Base-by-base conservation (phyloP, 2,113 vertebrate species). In the Nycticryphes semicollaris region DNA sequence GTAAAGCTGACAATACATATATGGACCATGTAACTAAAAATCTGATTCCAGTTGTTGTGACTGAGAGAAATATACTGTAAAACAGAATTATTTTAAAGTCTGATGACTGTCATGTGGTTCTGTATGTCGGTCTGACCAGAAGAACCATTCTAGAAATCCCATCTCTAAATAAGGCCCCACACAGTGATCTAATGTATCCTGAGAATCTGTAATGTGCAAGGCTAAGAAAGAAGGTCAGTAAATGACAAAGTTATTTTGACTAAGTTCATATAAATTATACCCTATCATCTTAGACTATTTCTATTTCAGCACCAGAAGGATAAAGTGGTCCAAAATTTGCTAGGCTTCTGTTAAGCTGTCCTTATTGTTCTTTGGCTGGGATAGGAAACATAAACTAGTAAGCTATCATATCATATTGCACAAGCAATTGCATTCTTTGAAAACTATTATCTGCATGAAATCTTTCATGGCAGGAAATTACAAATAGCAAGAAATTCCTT, bases 401-500 rank as follows among this genome's bases (percentile, higher is more conserved):
- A 86, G 22, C 78, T 89, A 94, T 92, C 12, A 1, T 87, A 45
- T 92, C 69, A 86, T 91, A 89, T 72, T 93, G 80, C 4, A 8
- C 93, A 95, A 97, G 84, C 31, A 70, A 88, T 88, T 73, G 43
- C 66, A 85, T 94, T 78, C 77, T 97, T 93, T 97, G 78, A 93
- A 96, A 97, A 95, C 75, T 57, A 59, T 95, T 97, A 95, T 89
- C 68, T 89, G 47, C 56, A 56, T 72, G 85, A 90, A 95, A 95
- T 96, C 93, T 94, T 92, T 67, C 51, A 64, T 51, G 47, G 72
- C 85, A 93, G 94, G 91, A 96, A 97, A 97, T 95, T 87, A 86
- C 90, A 94, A 95, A 90, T 63, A 93, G 93, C 80, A 91, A 95
- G 47, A 95, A 97, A 96, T 92, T 96, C 90, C 64, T 94, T 89